Conservation (phyloP, 2,113 vertebrate genomes). For the Zosterops hypoxanthus region DNA sequence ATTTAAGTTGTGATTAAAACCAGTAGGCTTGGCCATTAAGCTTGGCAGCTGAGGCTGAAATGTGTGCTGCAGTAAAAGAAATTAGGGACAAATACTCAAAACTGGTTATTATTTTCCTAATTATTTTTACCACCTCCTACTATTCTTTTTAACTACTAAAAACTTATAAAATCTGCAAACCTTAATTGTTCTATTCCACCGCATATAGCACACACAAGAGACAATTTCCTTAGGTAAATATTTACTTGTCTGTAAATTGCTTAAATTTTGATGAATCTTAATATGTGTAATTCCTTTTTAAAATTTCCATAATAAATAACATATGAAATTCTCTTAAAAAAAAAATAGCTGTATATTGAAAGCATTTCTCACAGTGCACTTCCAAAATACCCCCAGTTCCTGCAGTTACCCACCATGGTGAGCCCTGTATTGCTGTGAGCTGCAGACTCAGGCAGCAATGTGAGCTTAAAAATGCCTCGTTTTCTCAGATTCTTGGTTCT, state of each 20-base stretch:
- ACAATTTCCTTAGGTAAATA: slow-evolving; percentile 5
- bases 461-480: background rate
- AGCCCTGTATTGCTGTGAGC: background rate
- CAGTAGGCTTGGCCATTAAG: background rate
- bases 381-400: background rate
- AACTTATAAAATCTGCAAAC: background rate
- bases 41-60: slow-evolving; percentile 3
- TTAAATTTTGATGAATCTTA: background rate
- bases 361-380: background rate
- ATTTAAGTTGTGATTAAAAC: slow-evolving; percentile 39
- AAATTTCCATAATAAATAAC: background rate
- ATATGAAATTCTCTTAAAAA: background rate
- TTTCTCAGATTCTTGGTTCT: background rate
- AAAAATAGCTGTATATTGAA: background rate
- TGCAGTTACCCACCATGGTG: background rate
- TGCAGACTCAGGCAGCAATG: background rate
- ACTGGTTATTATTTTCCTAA: background rate
- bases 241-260: background rate
- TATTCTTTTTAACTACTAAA: background rate
- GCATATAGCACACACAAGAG: background rate
- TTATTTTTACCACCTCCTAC: slow-evolving; percentile 1
- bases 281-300: background rate
- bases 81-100: background rate
- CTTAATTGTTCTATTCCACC: background rate
- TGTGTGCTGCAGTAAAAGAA: background rate